Evolutionary conservation across 2,113 vertebrate genomes (phyloP).

Genomic region (Zosterops pallidus): DNA sequence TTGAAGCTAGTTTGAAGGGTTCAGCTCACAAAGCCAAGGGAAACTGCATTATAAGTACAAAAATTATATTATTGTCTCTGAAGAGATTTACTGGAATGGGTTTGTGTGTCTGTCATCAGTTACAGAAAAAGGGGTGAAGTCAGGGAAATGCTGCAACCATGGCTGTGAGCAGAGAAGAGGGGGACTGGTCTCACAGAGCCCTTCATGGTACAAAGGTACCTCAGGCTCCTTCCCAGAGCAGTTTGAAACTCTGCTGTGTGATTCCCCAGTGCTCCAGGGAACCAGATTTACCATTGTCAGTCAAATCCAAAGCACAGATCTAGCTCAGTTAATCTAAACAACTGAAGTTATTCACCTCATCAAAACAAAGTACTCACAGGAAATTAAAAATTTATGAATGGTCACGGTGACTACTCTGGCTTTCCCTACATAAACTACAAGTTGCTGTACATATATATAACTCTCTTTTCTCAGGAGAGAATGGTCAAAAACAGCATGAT

Average conservation of each 20-base stretch:
- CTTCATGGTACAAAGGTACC: rapidly evolving
- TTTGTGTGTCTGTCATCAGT: neutral
- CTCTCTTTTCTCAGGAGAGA: neutral
- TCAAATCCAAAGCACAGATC: neutral
- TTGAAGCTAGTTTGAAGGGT: neutral
- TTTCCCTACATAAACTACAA: neutral
- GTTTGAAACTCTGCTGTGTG: neutral
- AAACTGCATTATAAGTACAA: neutral
- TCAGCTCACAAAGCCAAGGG: neutral
- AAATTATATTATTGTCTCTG: neutral
- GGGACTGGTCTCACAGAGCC: neutral
- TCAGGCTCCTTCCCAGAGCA: neutral
- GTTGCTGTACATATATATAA: neutral
- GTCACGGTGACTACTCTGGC: neutral
- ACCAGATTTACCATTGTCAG: neutral
- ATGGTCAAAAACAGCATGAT: neutral
- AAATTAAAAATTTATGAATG: neutral
- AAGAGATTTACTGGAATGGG: neutral
- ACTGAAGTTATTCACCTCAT: neutral
- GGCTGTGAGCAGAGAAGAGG: neutral
- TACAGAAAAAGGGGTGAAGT: neutral
- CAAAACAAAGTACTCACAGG: neutral
- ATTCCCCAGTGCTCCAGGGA: neutral
- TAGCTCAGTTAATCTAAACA: neutral
- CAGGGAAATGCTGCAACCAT: neutral